phyloP scores from a whole-genome alignment of 2,113 vertebrate species.

The Callorhinus ursinus region DNA sequence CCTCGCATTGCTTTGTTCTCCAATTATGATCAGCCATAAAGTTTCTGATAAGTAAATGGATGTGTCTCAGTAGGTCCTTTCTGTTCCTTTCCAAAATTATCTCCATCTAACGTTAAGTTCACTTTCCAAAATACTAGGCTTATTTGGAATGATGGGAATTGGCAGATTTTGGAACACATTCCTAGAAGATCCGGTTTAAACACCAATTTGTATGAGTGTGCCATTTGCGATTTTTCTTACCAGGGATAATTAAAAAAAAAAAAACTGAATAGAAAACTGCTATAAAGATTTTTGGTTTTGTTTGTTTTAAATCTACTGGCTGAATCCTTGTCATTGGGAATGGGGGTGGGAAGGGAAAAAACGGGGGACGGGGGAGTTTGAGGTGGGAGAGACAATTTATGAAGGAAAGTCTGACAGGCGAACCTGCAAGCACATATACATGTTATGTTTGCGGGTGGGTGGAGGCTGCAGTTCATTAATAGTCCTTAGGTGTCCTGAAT shows the following conservation, averaged over 20 bases:
- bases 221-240: slow-evolving; percentile 13
- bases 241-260: background rate
- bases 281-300: background rate
- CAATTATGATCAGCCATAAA: background rate
- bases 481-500: background rate
- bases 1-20: slow-evolving; percentile 50
- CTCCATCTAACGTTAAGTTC: background rate
- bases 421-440: background rate
- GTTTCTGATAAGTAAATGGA: slow-evolving; percentile 36
- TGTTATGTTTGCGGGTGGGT: background rate
- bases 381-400: background rate
- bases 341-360: background rate
- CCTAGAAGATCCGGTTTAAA: slow-evolving; percentile 10
- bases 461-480: background rate
- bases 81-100: slow-evolving; percentile 19
- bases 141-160: background rate
- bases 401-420: background rate
- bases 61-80: background rate
- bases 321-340: background rate
- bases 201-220: background rate
- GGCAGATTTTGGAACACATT: background rate
- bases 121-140: slow-evolving; percentile 6
- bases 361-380: too few relatives aligned
- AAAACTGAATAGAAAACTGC: background rate
- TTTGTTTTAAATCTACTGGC: background rate